Evolutionary conservation across 2,113 vertebrate species (phyloP).

Genomic region (Leucoraja erinaceus): DNA sequence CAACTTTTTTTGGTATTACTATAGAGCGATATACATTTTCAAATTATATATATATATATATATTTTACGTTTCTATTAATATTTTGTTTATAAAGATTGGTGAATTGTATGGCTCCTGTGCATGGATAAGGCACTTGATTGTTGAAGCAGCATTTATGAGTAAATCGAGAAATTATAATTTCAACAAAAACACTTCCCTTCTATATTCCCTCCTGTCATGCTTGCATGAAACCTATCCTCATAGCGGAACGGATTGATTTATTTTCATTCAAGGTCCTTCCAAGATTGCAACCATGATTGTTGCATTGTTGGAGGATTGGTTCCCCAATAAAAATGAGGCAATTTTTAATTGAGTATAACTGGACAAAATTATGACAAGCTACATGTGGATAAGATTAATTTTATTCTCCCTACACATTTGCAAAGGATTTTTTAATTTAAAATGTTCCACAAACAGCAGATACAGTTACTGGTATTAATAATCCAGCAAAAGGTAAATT

Average conservation of each 20-base stretch:
- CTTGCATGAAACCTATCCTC: neutral
- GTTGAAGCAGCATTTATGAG: neutral
- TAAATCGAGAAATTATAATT: neutral
- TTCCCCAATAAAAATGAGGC: neutral
- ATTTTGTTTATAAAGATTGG: neutral
- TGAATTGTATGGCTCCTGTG: neutral
- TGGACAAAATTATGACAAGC: neutral
- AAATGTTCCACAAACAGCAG: neutral
- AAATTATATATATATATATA: neutral
- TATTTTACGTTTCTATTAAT: neutral
- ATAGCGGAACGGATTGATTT: neutral
- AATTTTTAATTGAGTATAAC: neutral
- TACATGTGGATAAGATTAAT: neutral
- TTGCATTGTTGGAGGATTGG: too few relatives aligned
- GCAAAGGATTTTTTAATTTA: neutral
- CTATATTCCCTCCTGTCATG: neutral
- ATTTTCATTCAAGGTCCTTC: neutral
- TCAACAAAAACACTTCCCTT: constrained; percentile 3
- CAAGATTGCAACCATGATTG: too few relatives aligned
- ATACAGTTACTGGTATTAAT: neutral
- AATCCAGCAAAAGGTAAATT: neutral
- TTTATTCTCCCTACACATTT: neutral
- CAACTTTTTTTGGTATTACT: neutral
- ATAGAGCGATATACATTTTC: neutral
- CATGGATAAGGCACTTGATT: neutral